phyloP scores from a whole-genome alignment of 2,797 vertebrate genomes.

The Uromys caudimaculatus region DNA sequence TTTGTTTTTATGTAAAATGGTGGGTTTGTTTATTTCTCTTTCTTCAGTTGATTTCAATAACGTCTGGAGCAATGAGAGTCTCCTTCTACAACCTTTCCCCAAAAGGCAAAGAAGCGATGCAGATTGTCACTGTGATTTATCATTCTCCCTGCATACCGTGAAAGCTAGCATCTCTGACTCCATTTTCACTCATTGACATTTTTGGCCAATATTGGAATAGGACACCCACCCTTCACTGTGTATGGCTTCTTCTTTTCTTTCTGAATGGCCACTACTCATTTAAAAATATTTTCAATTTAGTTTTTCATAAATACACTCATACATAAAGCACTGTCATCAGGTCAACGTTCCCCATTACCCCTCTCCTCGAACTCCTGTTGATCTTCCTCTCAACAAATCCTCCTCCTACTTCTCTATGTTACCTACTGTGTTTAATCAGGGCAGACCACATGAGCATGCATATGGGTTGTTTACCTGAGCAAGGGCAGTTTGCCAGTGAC shows the following conservation, averaged over 20 bases:
- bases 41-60: constrained; percentile 7
- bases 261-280: not conserved
- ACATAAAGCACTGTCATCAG: not conserved
- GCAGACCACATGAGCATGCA: not conserved
- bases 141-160: not conserved
- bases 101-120: not conserved
- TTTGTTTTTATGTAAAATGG: not conserved
- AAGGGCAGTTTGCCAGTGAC: not conserved
- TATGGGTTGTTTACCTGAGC: not conserved
- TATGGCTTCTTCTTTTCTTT: not conserved
- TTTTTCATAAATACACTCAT: not conserved
- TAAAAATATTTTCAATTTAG: not conserved
- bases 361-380: not conserved
- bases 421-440: not conserved
- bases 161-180: constrained; percentile 25
- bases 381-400: not conserved
- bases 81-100: fast-evolving
- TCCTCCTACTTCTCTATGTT: not conserved
- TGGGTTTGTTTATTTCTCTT: not conserved
- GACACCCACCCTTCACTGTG: not conserved
- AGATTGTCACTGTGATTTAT: not conserved
- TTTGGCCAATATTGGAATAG: not conserved
- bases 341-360: no score
- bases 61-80: not conserved
- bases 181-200: constrained; percentile 30